Conservation (phyloP, 1,140 invertebrate genomes). For the Drosophila nigromelanica region DNA sequence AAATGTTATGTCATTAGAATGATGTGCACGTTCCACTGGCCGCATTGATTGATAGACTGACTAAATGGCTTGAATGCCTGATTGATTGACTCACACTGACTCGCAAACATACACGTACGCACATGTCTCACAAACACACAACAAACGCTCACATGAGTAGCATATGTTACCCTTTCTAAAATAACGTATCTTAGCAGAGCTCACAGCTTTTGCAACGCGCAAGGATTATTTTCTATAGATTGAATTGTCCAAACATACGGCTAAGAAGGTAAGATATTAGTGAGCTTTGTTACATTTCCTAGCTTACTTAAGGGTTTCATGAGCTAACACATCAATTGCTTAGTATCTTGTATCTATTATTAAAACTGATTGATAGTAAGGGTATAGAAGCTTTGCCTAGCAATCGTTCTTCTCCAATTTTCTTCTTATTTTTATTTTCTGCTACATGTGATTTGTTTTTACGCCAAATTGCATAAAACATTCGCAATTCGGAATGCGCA, state of each 20-base stretch:
- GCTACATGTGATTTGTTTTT: slow-evolving; percentile 72
- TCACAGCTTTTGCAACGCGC: not conserved
- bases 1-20: slow-evolving; percentile 71
- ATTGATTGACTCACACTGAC: slow-evolving; percentile 70
- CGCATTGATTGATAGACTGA: slow-evolving; percentile 77
- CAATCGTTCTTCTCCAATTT: not conserved
- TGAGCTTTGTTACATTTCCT: too few relatives aligned
- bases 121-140: slow-evolving; percentile 16
- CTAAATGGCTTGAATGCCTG: slow-evolving; percentile 78
- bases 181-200: not conserved
- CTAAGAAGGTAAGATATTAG: too few relatives aligned
- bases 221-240: not conserved
- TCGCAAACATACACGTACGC: slow-evolving; percentile 43
- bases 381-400: not conserved
- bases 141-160: not conserved
- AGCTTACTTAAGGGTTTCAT: too few relatives aligned
- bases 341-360: too few relatives aligned
- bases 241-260: too few relatives aligned
- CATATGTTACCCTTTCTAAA: not conserved
- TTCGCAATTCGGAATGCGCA: slow-evolving; percentile 50
- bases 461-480: slow-evolving; percentile 73
- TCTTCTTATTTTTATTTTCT: slow-evolving; percentile 46
- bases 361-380: not conserved
- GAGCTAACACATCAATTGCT: too few relatives aligned
- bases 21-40: slow-evolving; percentile 55